Base-by-base conservation (phyloP, 2,113 vertebrate genomes). In the Oryzias javanicus region DNA sequence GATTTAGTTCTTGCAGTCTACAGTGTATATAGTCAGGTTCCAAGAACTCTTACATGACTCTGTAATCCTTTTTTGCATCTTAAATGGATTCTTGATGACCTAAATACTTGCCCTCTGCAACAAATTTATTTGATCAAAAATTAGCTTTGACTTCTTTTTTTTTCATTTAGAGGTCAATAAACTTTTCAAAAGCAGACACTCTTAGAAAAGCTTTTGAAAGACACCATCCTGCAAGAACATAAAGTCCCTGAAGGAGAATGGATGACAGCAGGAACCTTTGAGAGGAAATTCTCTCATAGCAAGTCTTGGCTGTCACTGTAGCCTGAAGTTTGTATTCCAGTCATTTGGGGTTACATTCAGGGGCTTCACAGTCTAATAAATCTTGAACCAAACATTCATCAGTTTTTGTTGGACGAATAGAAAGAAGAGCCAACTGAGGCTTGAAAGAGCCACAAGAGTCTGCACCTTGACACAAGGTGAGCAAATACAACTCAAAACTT, bases 221-320 rank as follows among this genome's bases (percentile, higher is more conserved):
- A 35, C 10, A n/a, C 25, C 45, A 10, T 53, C n/a, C 40, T 42
- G 35, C 46, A 48, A 41, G 65, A 69, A n/a, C 17, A 48, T 15
- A 50, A 47, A 48, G 22, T 73, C 45, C 72, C 52, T 20, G 44
- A 55, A 54, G 65, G 47, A 40, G 24, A 63, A 61, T 42, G 42
- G 55, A 20, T 42, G 41, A 51, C 18, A 10, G 22, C 22, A 22
- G 24, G 51, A 16, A 35, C 17, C 52, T 57, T 29, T 18, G 6
- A 41, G 14, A 22, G 29, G 60, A 59, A 55, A 72, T 44, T 76
- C 58, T 40, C 29, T 61, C 56, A 17, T 55, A 44, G 42, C n/a
- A 45, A 57, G 25, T 45, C 44, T 40, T 47, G 45, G 45, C 59
- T 55, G 49, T n/a, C 55, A n/a, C 59, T 49, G 55, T 65, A 70